Evolutionary conservation across 1,140 invertebrate species (phyloP).

Genomic region (Drosophila nannoptera): DNA sequence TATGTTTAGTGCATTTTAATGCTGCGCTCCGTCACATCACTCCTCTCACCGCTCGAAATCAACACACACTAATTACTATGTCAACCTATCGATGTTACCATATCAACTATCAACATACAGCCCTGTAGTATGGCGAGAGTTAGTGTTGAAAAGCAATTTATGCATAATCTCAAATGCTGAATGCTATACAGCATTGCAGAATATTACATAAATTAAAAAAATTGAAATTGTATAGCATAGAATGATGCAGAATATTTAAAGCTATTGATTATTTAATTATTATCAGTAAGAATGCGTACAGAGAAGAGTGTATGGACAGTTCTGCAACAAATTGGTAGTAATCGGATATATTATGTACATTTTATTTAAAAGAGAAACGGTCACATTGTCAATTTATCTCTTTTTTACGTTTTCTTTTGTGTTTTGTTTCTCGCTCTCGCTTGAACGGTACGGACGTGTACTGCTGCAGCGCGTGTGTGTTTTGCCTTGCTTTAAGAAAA

Average conservation of each 20-base stretch:
- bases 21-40: constrained; percentile 11
- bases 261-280: not conserved
- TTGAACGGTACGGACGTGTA: constrained; percentile 56
- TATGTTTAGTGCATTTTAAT: constrained; percentile 40
- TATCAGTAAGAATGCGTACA: not conserved
- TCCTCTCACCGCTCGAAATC: constrained; percentile 42
- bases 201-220: not conserved
- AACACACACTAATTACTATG: constrained; percentile 39
- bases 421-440: constrained; percentile 49
- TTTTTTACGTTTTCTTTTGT: constrained; percentile 43
- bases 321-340: constrained; percentile 10
- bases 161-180: not conserved
- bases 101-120: constrained; percentile 5
- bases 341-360: not conserved
- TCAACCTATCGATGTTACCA: constrained; percentile 17
- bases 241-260: too few species aligned
- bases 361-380: not conserved
- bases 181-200: not conserved
- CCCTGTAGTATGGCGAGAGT: not conserved
- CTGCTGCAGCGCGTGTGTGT: constrained; percentile 53
- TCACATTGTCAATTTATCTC: constrained; percentile 25
- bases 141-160: not conserved
- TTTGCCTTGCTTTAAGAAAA: constrained; percentile 49
- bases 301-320: not conserved
- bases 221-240: not conserved